Conservation (phyloP, 2,888 invertebrate genomes). For the Perizoma affinitatum region DNA sequence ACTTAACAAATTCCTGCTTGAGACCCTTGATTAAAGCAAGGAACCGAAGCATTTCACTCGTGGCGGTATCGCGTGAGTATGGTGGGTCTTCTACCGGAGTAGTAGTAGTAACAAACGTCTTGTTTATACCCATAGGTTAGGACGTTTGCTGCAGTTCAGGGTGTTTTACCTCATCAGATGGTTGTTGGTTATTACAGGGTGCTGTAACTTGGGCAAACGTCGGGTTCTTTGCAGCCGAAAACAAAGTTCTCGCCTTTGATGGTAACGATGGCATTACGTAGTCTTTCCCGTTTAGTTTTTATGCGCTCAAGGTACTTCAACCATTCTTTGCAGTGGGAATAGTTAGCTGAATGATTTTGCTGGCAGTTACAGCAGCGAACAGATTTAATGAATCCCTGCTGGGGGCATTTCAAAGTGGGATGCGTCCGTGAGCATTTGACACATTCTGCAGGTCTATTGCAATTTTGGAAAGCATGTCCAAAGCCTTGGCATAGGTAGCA, state of each 20-base stretch:
- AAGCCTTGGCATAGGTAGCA: constrained; percentile 4
- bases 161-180: too few relatives aligned
- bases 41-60: constrained; percentile 6
- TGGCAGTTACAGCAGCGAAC: background rate
- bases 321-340: constrained; percentile 2
- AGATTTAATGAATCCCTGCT: background rate
- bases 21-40: constrained; percentile 5
- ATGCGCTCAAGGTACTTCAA: constrained; percentile 3
- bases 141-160: too few relatives aligned
- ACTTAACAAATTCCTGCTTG: constrained; percentile 11
- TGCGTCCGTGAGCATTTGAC: background rate
- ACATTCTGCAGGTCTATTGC: constrained; percentile 1
- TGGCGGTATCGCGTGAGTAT: background rate
- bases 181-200: too few relatives aligned
- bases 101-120: too few relatives aligned
- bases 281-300: background rate
- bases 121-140: too few relatives aligned
- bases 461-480: constrained; percentile 5
- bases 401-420: background rate
- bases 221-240: too few relatives aligned
- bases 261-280: background rate
- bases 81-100: too few relatives aligned
- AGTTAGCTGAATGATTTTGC: too few relatives aligned
- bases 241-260: background rate
- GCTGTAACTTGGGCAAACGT: too few relatives aligned